Evolutionary conservation across 2,113 vertebrate genomes (phyloP).

Genomic region (Tautogolabrus adspersus): DNA sequence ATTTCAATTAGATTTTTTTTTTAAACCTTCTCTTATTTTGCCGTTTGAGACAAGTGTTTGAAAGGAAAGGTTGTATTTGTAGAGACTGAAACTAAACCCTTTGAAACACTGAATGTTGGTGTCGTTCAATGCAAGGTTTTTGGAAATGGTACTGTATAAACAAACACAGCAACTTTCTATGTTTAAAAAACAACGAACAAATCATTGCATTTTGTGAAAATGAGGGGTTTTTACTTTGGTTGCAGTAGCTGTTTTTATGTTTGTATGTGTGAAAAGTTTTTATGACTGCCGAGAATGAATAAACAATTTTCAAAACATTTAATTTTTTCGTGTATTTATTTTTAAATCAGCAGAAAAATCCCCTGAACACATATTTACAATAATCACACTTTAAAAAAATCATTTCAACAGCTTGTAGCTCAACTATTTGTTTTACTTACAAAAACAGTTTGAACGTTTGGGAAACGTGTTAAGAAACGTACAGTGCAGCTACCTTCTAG

Average conservation of each 20-base stretch:
- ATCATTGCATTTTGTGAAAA: constrained; percentile 23
- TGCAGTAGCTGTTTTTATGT: constrained; percentile 32
- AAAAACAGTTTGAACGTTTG: not conserved
- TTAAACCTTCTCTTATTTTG: constrained; percentile 22
- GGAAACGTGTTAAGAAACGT: not conserved
- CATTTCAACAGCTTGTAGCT: not conserved
- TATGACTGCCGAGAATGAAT: constrained; percentile 52
- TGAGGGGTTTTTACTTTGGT: constrained; percentile 3
- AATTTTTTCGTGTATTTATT: not conserved
- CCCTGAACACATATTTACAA: not conserved
- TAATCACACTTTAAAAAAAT: constrained; percentile 8
- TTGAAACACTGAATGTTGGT: not conserved
- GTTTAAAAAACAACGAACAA: constrained; percentile 27
- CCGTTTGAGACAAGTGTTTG: not conserved
- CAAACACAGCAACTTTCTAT: constrained; percentile 19
- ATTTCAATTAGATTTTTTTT: not conserved
- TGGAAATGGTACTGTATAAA: constrained; percentile 4
- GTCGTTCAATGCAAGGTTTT: not conserved
- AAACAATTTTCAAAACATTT: constrained; percentile 55
- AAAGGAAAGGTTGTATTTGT: not conserved
- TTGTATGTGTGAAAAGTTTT: constrained; percentile 47
- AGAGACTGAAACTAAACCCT: not conserved
- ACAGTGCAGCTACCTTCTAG: no score
- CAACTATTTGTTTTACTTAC: not conserved
- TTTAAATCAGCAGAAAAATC: not conserved